Conservation (phyloP, 1,140 invertebrate species). For the Zophobas atratus region DNA sequence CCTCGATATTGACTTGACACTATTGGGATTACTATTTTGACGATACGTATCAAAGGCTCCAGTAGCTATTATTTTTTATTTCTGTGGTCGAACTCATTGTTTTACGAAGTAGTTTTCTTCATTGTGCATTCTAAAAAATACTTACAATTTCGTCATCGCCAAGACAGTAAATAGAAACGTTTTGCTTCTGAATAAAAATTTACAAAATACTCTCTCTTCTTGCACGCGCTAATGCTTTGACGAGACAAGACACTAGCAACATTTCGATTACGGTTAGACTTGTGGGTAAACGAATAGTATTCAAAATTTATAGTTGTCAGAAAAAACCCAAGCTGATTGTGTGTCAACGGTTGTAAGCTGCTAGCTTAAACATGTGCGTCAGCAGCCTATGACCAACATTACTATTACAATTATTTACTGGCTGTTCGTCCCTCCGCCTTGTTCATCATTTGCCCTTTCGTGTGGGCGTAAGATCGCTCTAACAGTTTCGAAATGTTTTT, state of each 20-base stretch:
- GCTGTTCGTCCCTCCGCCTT: constrained; percentile 61
- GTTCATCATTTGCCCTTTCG: constrained; percentile 58
- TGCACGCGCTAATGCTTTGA: too few species aligned
- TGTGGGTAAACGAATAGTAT: neutral
- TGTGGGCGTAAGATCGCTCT: constrained; percentile 81
- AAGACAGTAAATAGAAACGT: too few species aligned
- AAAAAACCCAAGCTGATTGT: neutral
- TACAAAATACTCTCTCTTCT: too few species aligned
- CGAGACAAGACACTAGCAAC: neutral
- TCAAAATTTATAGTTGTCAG: neutral
- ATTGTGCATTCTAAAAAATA: too few species aligned
- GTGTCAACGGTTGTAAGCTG: constrained; percentile 46
- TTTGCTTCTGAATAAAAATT: too few species aligned
- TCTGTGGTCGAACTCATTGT: too few species aligned
- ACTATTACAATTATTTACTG: constrained; percentile 16
- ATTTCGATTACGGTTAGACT: neutral
- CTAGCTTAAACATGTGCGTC: constrained; percentile 46
- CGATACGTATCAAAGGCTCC: too few species aligned
- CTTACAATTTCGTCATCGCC: too few species aligned
- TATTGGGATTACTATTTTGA: too few species aligned
- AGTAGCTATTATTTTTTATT: too few species aligned
- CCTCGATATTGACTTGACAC: too few species aligned
- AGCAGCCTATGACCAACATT: constrained; percentile 26
- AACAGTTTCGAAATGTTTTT: constrained; percentile 82
- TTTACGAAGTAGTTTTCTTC: too few species aligned